These are phyloP conservation scores for Lepus oiostolus DNA, from an alignment of 2,797 vertebrate species.

Conservation along the genomic window DNA sequence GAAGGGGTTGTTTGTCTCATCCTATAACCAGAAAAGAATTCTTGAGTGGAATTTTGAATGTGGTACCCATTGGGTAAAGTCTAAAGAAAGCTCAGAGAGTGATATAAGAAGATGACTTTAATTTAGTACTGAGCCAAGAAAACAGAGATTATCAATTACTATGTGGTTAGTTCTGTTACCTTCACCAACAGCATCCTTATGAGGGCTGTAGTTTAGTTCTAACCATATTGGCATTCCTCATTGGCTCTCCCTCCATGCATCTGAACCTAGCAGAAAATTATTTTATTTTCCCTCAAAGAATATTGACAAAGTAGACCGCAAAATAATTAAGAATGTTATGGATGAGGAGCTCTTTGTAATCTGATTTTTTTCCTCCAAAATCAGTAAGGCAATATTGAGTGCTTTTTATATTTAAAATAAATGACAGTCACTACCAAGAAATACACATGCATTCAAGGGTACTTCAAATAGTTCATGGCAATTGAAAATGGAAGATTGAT, in stretches of 20 bases:
- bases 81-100: background rate
- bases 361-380: background rate
- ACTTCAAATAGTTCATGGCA: too few relatives aligned
- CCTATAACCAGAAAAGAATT: background rate
- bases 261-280: background rate
- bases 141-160: background rate
- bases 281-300: constrained; percentile 21
- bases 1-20: background rate
- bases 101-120: background rate
- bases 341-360: background rate
- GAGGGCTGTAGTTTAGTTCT: background rate
- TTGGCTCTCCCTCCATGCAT: background rate
- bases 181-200: background rate
- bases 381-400: background rate
- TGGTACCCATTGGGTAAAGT: background rate
- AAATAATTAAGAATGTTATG: constrained; percentile 20
- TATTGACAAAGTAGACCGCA: background rate
- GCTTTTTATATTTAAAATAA: constrained; percentile 11
- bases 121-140: background rate
- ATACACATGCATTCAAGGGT: background rate
- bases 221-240: background rate
- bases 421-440: background rate
- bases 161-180: background rate
- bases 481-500: too few relatives aligned
- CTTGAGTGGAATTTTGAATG: background rate